These are phyloP conservation scores for Vulpes ferrilata DNA, from an alignment of 2,113 vertebrate species.

Conservation along the genomic window DNA sequence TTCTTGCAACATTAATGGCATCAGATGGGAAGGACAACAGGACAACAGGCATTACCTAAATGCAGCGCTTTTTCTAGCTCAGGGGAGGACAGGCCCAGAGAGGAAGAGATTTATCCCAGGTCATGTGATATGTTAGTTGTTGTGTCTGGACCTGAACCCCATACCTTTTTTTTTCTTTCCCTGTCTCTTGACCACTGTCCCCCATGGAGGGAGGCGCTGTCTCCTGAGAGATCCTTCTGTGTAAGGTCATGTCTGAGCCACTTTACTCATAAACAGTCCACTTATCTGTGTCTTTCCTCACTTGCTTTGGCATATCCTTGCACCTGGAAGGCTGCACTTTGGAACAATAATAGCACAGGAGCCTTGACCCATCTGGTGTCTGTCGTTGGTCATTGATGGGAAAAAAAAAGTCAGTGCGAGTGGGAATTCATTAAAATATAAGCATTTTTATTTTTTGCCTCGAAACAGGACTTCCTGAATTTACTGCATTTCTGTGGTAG, in stretches of 20 bases:
- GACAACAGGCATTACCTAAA: rapidly evolving
- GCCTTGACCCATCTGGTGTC: not conserved
- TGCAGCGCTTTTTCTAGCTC: not conserved
- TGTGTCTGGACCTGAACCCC: not conserved
- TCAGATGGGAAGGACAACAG: not conserved
- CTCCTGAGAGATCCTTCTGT: rapidly evolving
- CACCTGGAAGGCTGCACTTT: not conserved
- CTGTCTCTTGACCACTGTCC: not conserved
- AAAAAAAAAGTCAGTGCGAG: not conserved
- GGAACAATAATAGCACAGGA: not conserved
- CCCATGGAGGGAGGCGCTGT: rapidly evolving
- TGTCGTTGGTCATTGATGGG: not conserved
- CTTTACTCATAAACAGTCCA: not conserved
- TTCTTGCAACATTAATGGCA: not conserved
- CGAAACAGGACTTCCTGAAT: not conserved
- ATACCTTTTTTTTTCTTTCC: rapidly evolving
- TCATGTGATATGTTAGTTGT: not conserved
- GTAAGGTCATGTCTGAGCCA: not conserved
- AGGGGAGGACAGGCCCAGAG: too few species aligned
- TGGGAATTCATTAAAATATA: not conserved
- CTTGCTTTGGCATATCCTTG: not conserved
- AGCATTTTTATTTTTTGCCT: not conserved
- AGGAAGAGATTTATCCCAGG: not conserved
- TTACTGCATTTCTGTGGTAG: not conserved
- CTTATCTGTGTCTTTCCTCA: not conserved